Conservation (phyloP, 1,140 invertebrate species). For the Helicoverpa zea region DNA sequence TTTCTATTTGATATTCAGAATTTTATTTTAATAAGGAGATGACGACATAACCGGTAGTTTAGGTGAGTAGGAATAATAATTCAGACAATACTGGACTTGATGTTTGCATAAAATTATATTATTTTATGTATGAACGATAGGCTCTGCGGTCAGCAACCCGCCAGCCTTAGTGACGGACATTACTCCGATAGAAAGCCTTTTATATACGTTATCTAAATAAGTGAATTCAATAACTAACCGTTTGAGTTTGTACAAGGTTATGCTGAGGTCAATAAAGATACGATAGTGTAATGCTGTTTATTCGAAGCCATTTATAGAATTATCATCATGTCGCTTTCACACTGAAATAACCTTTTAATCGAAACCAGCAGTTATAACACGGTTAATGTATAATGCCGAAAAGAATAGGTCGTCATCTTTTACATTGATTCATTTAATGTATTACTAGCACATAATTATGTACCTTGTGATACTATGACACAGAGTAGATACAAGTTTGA, state of each 20-base stretch:
- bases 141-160: conserved; percentile 20
- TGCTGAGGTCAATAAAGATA: neutral
- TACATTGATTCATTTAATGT: too few relatives aligned
- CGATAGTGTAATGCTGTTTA: too few relatives aligned
- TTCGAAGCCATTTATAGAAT: too few relatives aligned
- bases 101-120: conserved; percentile 29
- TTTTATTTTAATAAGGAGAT: conserved; percentile 3
- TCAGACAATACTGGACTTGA: neutral
- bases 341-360: too few relatives aligned
- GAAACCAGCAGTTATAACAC: too few relatives aligned
- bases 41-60: conserved; percentile 19
- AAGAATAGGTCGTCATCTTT: too few relatives aligned
- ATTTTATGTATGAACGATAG: conserved; percentile 33
- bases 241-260: neutral
- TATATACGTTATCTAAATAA: neutral
- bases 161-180: conserved; percentile 6
- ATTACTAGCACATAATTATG: too few relatives aligned
- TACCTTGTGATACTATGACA: too few relatives aligned
- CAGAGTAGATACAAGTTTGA: too few relatives aligned
- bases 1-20: conserved; percentile 6
- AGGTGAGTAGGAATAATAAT: conserved; percentile 8
- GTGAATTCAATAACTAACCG: neutral
- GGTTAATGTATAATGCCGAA: too few relatives aligned
- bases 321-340: too few relatives aligned
- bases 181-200: neutral